Conservation (phyloP, 2,888 invertebrate species). For the Drosophila koepferae region DNA sequence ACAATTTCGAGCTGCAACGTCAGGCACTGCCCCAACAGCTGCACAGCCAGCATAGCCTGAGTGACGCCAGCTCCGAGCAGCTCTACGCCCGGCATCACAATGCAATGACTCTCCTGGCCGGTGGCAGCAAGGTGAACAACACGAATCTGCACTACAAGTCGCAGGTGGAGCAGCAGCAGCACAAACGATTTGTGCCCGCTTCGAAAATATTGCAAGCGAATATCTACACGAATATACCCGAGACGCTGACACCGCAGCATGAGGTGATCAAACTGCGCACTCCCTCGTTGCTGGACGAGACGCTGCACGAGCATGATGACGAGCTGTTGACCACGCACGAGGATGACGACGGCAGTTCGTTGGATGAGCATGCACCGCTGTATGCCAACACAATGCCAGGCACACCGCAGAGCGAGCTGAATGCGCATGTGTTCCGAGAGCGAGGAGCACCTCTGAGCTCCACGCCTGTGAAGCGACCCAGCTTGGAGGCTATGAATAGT, state of each 20-base stretch:
- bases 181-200: slow-evolving; percentile 75
- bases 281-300: slow-evolving; percentile 75
- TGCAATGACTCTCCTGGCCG: slow-evolving; percentile 87
- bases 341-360: slow-evolving; percentile 80
- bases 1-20: slow-evolving; percentile 88
- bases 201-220: slow-evolving; percentile 86
- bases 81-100: slow-evolving; percentile 80
- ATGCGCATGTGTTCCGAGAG: slow-evolving; percentile 32
- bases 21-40: slow-evolving; percentile 85
- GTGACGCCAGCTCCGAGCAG: slow-evolving; percentile 86
- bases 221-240: slow-evolving; percentile 88
- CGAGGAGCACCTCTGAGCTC: slow-evolving; percentile 26
- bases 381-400: slow-evolving; percentile 82
- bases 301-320: slow-evolving; percentile 82
- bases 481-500: slow-evolving; percentile 83
- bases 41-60: slow-evolving; percentile 86
- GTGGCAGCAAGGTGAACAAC: slow-evolving; percentile 92
- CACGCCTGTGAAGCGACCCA: slow-evolving; percentile 69
- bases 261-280: slow-evolving; percentile 85
- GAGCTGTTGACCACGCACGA: slow-evolving; percentile 60
- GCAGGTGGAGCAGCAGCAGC: slow-evolving; percentile 10
- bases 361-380: slow-evolving; percentile 81
- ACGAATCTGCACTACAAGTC: slow-evolving; percentile 89
- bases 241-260: slow-evolving; percentile 88
- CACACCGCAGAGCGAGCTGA: slow-evolving; percentile 36